Base-by-base conservation (phyloP, 2,888 invertebrate genomes). In the Perizoma affinitatum region DNA sequence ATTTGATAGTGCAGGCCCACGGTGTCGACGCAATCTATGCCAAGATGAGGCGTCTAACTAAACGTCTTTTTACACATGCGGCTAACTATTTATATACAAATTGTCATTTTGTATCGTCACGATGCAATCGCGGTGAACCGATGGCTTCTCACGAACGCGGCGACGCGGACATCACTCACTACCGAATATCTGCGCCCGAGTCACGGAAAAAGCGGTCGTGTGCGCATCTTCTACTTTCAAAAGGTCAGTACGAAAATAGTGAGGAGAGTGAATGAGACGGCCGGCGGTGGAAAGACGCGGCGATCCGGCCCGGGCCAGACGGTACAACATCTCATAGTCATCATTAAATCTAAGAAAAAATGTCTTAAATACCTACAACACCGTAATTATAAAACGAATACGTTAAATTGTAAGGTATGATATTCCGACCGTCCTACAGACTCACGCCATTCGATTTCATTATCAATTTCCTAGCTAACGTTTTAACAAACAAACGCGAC, bases 391-490 rank as follows among this genome's bases (percentile, higher is more conserved):
- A 92, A 91, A 92, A 91, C 90, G 89, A 92, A 91, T 89, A 92
- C 87, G 90, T 91, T 90, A 90, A 87, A 89, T 91, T 90, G 90
- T 91, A 89, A 90, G 92, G 92, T 91, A 91, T 92, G 92, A 91
- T 89, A 86, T 85, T 85, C 87, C 88, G 85, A 90, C 87, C 87
- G 90, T 90, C 89, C 86, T 88, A 88, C 78, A 88, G 89, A 90
- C 88, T 86, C 90, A 91, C 90, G 90, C 91, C 90, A 87, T 84
- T 90, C 86, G 90, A 87, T 92, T 90, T 91, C 83, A 90, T 91
- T 90, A 90, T 91, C 91, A 92, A 90, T 92, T 92, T 92, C 91
- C 92, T 92, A 92, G 91, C 92, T 92, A 92, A 91, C 87, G 88
- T 89, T 90, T 62, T 84, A 92, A 92, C 89, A 91, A 92, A 80